Evolutionary conservation across 2,888 invertebrate species (phyloP).

Genomic region (Drosophila meridiana): DNA sequence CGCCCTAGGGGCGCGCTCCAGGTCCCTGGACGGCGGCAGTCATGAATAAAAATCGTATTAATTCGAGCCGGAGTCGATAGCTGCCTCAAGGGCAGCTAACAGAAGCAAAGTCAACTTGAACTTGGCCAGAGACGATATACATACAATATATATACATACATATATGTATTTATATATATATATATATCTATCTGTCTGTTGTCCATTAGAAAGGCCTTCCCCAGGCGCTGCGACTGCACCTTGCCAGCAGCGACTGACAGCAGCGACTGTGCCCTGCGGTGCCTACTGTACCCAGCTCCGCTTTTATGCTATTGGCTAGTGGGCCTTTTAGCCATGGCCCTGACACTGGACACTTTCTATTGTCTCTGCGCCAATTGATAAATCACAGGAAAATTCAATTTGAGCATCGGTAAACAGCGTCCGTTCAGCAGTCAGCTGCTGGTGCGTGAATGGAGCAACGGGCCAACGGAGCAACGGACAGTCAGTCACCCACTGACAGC

Average conservation of each 20-base stretch:
- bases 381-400: conserved; percentile 72
- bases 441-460: neutral
- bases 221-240: conserved; percentile 53
- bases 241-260: conserved; percentile 31
- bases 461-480: conserved; percentile 13
- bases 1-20: conserved; percentile 64
- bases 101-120: conserved; percentile 54
- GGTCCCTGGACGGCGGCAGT: conserved; percentile 48
- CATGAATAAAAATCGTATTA: conserved; percentile 81
- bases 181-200: neutral
- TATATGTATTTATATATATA: neutral
- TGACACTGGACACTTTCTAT: conserved; percentile 66
- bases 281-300: conserved; percentile 58
- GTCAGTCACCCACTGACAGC: conserved; percentile 48
- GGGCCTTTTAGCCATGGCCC: conserved; percentile 37
- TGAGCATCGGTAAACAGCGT: conserved; percentile 49
- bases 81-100: conserved; percentile 50
- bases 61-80: conserved; percentile 69
- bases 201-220: conserved; percentile 76
- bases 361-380: conserved; percentile 63
- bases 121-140: conserved; percentile 23
- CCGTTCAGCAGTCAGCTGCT: conserved; percentile 3
- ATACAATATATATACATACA: too few relatives aligned
- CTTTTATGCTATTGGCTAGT: neutral
- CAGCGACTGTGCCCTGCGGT: conserved; percentile 11